Conservation (phyloP, 2,888 invertebrate species). For the Lithophane ornitopus region DNA sequence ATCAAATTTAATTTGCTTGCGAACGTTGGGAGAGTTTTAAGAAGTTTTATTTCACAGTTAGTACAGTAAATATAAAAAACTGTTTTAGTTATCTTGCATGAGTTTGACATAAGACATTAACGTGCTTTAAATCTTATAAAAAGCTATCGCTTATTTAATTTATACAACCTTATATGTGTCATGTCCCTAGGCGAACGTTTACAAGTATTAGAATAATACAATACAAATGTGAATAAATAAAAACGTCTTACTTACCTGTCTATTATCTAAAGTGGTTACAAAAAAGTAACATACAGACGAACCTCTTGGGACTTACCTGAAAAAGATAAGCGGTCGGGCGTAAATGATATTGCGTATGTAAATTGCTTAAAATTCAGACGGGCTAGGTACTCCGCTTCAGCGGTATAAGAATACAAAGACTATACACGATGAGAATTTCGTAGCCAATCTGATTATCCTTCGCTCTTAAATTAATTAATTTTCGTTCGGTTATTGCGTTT, state of each 20-base stretch:
- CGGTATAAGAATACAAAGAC: slow-evolving; percentile 7
- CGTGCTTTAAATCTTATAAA: neutral
- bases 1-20: slow-evolving; percentile 59
- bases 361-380: slow-evolving; percentile 22
- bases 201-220: slow-evolving; percentile 21
- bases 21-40: slow-evolving; percentile 12
- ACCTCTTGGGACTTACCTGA: slow-evolving; percentile 30
- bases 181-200: slow-evolving; percentile 20
- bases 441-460: neutral
- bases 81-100: neutral
- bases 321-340: slow-evolving; percentile 33
- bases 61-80: neutral
- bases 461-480: neutral
- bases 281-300: slow-evolving; percentile 1
- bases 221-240: slow-evolving; percentile 17
- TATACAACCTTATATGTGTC: neutral
- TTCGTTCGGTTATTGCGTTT: neutral
- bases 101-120: neutral
- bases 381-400: neutral
- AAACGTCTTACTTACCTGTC: slow-evolving; percentile 4
- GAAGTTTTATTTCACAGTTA: neutral
- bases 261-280: slow-evolving; percentile 43
- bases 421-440: slow-evolving; percentile 1
- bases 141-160: neutral
- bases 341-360: slow-evolving; percentile 35